A percentile compares a stretch with the other conserved stretches of the same genome.
phyloP scores from a whole-genome alignment of 2,113 vertebrate species.

The Sylvietta virens region DNA sequence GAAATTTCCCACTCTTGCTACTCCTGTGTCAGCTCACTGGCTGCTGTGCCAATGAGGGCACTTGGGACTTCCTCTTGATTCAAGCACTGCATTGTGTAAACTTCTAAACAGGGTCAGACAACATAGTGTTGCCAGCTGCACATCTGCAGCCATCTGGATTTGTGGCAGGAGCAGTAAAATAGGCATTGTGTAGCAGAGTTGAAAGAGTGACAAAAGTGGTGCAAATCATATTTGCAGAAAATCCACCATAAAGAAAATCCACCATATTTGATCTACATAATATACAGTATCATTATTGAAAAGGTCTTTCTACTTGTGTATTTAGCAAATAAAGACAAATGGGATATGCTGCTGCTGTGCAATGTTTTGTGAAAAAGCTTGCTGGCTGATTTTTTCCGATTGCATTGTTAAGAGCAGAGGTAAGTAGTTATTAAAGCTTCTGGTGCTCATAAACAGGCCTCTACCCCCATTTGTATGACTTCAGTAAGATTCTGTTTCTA shows the following conservation, averaged over 20 bases:
- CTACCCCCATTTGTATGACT: not conserved
- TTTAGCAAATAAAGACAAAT: not conserved
- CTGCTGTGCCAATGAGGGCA: constrained; percentile 36
- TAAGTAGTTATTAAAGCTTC: not conserved
- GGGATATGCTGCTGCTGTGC: not conserved
- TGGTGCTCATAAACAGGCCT: not conserved
- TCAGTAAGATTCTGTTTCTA: not conserved
- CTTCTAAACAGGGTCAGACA: constrained; percentile 52
- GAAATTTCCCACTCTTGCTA: constrained; percentile 36
- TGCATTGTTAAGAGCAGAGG: not conserved
- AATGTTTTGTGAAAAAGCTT: not conserved
- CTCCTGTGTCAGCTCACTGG: constrained; percentile 37
- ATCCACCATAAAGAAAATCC: not conserved
- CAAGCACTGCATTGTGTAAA: constrained; percentile 55
- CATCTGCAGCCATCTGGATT: constrained; percentile 57
- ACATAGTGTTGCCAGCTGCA: constrained; percentile 59
- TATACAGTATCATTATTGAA: not conserved
- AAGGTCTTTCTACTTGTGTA: not conserved
- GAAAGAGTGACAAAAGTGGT: not conserved
- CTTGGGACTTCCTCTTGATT: constrained; percentile 57
- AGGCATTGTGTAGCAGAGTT: not conserved
- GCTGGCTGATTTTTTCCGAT: not conserved
- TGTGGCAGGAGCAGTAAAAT: constrained; percentile 34
- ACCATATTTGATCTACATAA: not conserved
- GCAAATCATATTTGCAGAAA: constrained; percentile 37